Percentiles rank a stretch among this genome's conserved stretches.
Conservation (phyloP, 2,888 invertebrate genomes). For the Thera obeliscata region DNA sequence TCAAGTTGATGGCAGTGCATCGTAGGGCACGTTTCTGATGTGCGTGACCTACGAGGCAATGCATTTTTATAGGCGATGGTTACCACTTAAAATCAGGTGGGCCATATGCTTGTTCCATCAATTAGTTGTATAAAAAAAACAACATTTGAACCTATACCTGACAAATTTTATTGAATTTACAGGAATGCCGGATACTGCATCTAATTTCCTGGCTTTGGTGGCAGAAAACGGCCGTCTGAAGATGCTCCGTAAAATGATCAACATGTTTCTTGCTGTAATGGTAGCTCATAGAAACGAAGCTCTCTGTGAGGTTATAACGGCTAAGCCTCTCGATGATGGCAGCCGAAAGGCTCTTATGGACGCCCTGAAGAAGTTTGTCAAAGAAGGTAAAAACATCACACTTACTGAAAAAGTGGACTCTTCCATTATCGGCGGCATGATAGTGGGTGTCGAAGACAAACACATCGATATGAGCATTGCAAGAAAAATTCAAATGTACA, state of each 20-base stretch:
- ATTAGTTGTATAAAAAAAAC: too few relatives aligned
- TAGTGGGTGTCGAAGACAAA: conserved; percentile 72
- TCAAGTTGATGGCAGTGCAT: too few relatives aligned
- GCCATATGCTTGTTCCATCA: too few relatives aligned
- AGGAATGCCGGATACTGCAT: conserved; percentile 65
- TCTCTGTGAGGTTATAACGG: conserved; percentile 73
- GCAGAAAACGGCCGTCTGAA: conserved; percentile 74
- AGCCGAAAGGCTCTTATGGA: conserved; percentile 55
- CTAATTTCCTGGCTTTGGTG: conserved; percentile 65
- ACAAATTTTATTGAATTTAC: conserved; percentile 6
- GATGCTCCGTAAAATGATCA: conserved; percentile 62
- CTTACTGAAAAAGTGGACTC: conserved; percentile 68
- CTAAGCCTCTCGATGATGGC: conserved; percentile 60
- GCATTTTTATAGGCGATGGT: too few relatives aligned
- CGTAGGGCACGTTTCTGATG: too few relatives aligned
- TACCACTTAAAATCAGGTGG: too few relatives aligned
- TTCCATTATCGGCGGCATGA: conserved; percentile 69
- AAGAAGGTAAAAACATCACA: conserved; percentile 62
- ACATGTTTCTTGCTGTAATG: conserved; percentile 65
- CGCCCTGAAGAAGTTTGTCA: conserved; percentile 62
- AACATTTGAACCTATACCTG: too few relatives aligned
- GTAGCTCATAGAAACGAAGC: conserved; percentile 72
- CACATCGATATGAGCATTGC: conserved; percentile 72
- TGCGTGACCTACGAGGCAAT: too few relatives aligned
- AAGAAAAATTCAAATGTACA: conserved; percentile 66